Evolutionary conservation across 2,797 vertebrate species (phyloP), one percentile per base, ranked within the genome.

Genomic region (Pseudopleuronectes americanus): DNA sequence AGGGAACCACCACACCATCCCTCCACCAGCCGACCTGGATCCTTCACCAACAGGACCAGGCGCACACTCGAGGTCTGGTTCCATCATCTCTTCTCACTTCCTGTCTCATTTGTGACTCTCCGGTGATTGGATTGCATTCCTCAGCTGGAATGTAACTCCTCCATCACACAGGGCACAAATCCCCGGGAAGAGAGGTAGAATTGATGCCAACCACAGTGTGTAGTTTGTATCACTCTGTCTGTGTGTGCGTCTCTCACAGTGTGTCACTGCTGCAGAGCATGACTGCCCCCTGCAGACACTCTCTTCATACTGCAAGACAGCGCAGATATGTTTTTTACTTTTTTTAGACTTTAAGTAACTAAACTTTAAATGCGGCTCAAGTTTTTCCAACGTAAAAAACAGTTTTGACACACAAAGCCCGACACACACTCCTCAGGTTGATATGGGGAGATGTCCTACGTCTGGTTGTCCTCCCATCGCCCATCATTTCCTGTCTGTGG

Each of bases 281-380:
- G 87, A 84, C 86, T 90, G 91, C 89, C 91, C 87, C 84, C 90
- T 89, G 68, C 83, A 86, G 89, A 21, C 84, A 68, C 70, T 73
- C 53, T 45, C 53, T 21, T 17, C 64, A 63, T 70, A 88, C 78
- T 87, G 28, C 85, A 86, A 54, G 28, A 56, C 2, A 19, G 55
- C 49, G 64, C 0, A 48, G 4, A 66, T 0, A 13, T 38, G 23
- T 14, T 59, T 64, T 8, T 12, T 9, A 12, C 17, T 38, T 45
- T 5, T 64, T 48, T 13, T 16, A 51, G 31, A 51, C n/a, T 19
- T 31, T 14, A 43, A 43, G 14, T 31, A 62, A 1, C 4, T 21
- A 13, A 36, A 2, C 10, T 10, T 53, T 48, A 48, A 9, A 5
- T 22, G 1, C 22, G 14, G 38, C 24, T 54, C 24, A 16, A 0